Base-by-base conservation (phyloP, 2,797 vertebrate genomes). In the Takifugu rubripes region DNA sequence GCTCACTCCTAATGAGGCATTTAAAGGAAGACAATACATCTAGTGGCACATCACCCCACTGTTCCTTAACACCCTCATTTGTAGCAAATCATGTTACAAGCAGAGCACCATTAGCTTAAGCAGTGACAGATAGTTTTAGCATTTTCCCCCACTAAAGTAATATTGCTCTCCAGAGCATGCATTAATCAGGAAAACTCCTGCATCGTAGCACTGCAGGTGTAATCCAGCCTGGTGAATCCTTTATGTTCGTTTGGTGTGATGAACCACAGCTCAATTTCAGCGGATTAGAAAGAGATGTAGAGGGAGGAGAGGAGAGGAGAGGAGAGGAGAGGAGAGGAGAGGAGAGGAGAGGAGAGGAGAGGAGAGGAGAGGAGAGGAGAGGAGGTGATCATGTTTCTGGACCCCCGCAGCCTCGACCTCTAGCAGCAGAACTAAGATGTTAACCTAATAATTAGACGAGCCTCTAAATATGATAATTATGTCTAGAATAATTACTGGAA, bases 51-150 rank as follows among this genome's bases (percentile, higher is more conserved):
- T 82, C 88, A 82, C 85, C 78, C 83, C 85, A 82, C 85, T 84
- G 86, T 87, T 84, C 78, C 79, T 91, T 87, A 40, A 87, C 84
- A 74, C 85, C 78, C 85, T 92, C 86, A 90, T 93, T 93, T 93
- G 87, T 89, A 87, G 82, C 82, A 87, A 92, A 90, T 90, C 87
- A 85, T 85, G 88, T 89, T 90, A 91, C 88, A 91, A 87, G 85
- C 79, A 78, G 76, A 85, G 83, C 70, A 82, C 88, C 92, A 92
- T 92, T 93, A 93, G 82, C 84, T 80, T 67, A 81, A 83, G 83
- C 86, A 89, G 83, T 87, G 85, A 89, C 81, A 75, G 84, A 78
- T 64, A 77, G 74, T 65, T 54, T 21, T 21, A 1, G 21, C 25
- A 17, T 53, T 44, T 61, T 63, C 47, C 68, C 61, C 54, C 26